Conservation (phyloP, 1,140 invertebrate genomes). For the Eulimnadia texana region DNA sequence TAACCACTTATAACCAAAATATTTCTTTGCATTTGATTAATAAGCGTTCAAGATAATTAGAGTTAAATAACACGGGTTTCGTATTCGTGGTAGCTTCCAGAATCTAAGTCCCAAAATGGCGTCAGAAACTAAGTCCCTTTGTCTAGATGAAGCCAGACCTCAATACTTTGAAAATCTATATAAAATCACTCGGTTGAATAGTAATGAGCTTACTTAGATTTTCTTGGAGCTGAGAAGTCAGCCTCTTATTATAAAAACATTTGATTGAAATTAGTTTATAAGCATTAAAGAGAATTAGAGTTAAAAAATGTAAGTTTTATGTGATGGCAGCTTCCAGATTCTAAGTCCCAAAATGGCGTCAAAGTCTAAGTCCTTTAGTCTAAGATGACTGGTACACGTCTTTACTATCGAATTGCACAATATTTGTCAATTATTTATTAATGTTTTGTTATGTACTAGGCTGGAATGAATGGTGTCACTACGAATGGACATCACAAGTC, state of each 20-base stretch:
- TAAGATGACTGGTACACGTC: no score
- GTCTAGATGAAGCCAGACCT: conserved; percentile 19
- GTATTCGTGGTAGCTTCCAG: neutral
- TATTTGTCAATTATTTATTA: no score
- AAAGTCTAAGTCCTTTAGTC: conserved; percentile 45
- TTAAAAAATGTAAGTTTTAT: neutral
- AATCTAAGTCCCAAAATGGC: conserved; percentile 66
- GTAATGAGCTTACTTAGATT: neutral
- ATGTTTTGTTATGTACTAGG: no score
- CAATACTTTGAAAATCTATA: neutral
- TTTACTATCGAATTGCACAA: conserved; percentile 23
- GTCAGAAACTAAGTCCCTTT: conserved; percentile 51
- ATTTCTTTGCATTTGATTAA: no score
- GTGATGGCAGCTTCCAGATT: neutral
- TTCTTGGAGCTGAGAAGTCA: neutral
- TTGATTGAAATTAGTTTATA: neutral
- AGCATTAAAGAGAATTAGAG: neutral
- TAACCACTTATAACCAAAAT: no score
- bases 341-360: conserved; percentile 51
- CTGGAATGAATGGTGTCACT: conserved; percentile 34
- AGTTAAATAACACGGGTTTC: no score
- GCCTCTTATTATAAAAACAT: neutral
- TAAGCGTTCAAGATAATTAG: no score
- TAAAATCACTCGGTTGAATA: neutral
- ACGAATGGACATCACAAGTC: conserved; percentile 9